These are phyloP conservation scores for Pangasius larnaudii DNA, from an alignment of 2,797 vertebrate genomes.

Conservation along the genomic window DNA sequence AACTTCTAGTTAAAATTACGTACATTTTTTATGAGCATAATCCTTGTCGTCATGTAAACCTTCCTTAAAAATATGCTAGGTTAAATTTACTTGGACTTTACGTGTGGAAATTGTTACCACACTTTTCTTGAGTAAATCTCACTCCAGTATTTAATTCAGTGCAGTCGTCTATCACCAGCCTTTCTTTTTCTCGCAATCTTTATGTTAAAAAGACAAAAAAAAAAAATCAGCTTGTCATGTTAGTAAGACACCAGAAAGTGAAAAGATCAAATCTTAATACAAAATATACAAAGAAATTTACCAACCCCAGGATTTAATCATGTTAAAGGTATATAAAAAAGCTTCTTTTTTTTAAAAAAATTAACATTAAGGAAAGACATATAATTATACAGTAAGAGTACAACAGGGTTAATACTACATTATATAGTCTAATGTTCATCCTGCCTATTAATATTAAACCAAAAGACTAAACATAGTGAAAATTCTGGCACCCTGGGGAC, in stretches of 20 bases:
- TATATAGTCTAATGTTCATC: neutral
- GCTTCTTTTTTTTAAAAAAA: too few relatives aligned
- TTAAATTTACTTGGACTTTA: too few relatives aligned
- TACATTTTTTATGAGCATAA: too few relatives aligned
- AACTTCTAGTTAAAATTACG: too few relatives aligned
- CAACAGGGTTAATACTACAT: neutral
- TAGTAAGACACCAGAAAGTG: neutral
- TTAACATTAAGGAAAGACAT: neutral
- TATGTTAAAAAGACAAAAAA: neutral
- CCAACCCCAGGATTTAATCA: neutral
- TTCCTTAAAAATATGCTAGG: too few relatives aligned
- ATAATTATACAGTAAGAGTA: neutral
- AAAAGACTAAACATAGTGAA: neutral
- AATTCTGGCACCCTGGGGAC: slow-evolving; percentile 13
- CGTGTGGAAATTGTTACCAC: too few relatives aligned
- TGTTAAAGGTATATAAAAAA: neutral
- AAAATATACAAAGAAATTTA: neutral
- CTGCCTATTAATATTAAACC: neutral
- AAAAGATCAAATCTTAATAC: neutral
- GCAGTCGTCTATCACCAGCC: too few relatives aligned
- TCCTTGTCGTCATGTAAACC: too few relatives aligned
- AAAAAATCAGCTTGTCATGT: neutral
- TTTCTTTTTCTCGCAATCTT: neutral
- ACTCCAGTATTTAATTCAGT: too few relatives aligned
- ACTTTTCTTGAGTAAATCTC: too few relatives aligned